phyloP scores from a whole-genome alignment of 2,888 invertebrate genomes.

The Brenthis ino region DNA sequence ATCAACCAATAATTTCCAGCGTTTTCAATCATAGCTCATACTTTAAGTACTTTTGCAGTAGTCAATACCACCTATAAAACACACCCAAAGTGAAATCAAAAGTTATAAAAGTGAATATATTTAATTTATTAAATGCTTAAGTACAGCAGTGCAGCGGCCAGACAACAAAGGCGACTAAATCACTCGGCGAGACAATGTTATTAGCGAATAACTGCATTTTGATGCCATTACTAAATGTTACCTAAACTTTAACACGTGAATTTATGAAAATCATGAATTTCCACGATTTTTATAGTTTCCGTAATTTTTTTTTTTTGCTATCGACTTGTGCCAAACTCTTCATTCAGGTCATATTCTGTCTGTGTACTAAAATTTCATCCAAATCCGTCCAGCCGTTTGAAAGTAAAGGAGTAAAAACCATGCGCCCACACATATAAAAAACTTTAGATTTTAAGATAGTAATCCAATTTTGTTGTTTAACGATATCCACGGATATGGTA shows the following conservation, averaged over 20 bases:
- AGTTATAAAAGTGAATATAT: slow-evolving; percentile 28
- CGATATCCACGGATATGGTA: too few relatives aligned
- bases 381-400: too few relatives aligned
- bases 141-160: slow-evolving; percentile 47
- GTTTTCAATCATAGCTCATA: too few relatives aligned
- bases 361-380: too few relatives aligned
- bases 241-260: slow-evolving; percentile 4
- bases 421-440: too few relatives aligned
- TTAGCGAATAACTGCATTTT: slow-evolving; percentile 39
- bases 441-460: too few relatives aligned
- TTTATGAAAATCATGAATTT: background rate
- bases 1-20: too few relatives aligned
- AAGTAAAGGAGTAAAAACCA: too few relatives aligned
- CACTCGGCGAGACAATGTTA: slow-evolving; percentile 50
- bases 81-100: slow-evolving; percentile 10
- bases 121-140: slow-evolving; percentile 40
- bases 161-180: slow-evolving; percentile 61
- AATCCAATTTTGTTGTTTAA: too few relatives aligned
- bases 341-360: too few relatives aligned
- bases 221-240: slow-evolving; percentile 29
- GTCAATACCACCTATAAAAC: background rate
- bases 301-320: background rate
- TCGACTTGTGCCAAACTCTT: too few relatives aligned
- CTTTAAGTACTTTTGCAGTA: too few relatives aligned
- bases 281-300: background rate